A percentile compares a stretch with the other conserved stretches of the same genome.
Conservation (phyloP, 2,888 invertebrate species). For the Polydrusus pterygomalis region DNA sequence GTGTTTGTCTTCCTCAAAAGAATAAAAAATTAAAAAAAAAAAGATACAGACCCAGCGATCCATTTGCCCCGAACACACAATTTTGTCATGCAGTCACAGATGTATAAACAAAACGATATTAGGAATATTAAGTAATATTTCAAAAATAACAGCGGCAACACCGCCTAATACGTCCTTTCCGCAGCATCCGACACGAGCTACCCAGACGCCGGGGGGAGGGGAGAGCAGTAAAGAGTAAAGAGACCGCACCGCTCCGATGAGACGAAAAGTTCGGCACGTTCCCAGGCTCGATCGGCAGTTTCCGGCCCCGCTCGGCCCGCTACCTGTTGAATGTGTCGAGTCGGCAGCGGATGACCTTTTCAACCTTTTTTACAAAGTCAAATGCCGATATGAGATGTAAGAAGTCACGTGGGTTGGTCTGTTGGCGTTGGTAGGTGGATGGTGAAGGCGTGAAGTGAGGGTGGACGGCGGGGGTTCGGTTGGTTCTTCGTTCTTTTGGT, state of each 20-base stretch:
- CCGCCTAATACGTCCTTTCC: constrained; percentile 45
- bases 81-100: too few species aligned
- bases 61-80: too few species aligned
- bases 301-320: constrained; percentile 58
- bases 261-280: constrained; percentile 66
- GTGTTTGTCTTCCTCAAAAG: too few species aligned
- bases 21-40: too few species aligned
- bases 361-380: constrained; percentile 53
- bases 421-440: constrained; percentile 31
- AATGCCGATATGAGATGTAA: constrained; percentile 44
- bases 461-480: constrained; percentile 20
- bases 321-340: constrained; percentile 54
- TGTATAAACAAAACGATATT: too few species aligned
- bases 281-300: constrained; percentile 63
- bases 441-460: constrained; percentile 32
- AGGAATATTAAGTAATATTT: too few species aligned
- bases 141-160: constrained; percentile 36
- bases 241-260: constrained; percentile 59
- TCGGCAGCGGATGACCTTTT: constrained; percentile 48
- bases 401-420: constrained; percentile 45
- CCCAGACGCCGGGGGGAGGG: constrained; percentile 46
- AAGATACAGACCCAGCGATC: too few species aligned
- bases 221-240: constrained; percentile 43
- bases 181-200: constrained; percentile 57
- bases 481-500: not conserved